A percentile compares a stretch with the other conserved stretches of the same genome.
Conservation (phyloP, 1,140 invertebrate genomes). For the Trichonephila clavipes region DNA sequence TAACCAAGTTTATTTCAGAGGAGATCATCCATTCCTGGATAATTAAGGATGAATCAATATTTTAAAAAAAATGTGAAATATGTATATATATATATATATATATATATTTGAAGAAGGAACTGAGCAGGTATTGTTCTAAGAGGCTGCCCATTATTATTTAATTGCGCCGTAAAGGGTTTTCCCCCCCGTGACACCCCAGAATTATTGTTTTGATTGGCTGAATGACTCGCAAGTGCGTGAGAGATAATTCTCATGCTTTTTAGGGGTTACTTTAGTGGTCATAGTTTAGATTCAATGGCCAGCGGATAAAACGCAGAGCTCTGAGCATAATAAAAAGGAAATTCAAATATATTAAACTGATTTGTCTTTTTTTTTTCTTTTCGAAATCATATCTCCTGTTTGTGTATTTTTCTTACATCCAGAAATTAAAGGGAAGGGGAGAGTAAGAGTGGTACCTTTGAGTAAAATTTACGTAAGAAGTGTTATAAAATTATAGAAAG, state of each 20-base stretch:
- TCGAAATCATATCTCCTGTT: not conserved
- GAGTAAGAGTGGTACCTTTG: not conserved
- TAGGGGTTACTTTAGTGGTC: not conserved
- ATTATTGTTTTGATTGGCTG: not conserved
- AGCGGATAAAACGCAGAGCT: not conserved
- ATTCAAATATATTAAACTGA: not conserved
- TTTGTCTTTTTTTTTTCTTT: not conserved
- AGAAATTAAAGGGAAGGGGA: not conserved
- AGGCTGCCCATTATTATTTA: constrained; percentile 4
- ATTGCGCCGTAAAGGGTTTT: constrained; percentile 9
- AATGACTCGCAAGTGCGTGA: not conserved
- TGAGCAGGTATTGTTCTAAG: not conserved
- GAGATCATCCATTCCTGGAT: not conserved
- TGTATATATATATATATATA: too few species aligned
- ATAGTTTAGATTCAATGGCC: not conserved
- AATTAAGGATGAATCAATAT: not conserved
- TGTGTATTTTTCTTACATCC: not conserved
- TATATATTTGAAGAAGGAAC: not conserved
- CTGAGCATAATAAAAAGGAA: not conserved
- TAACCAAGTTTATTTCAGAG: not conserved
- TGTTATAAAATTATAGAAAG: too few species aligned
- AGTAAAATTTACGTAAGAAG: too few species aligned
- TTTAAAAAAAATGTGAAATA: not conserved
- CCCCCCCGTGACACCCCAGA: not conserved
- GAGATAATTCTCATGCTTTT: not conserved